Conservation (phyloP, 2,113 vertebrate genomes). For the Thermophis baileyi region DNA sequence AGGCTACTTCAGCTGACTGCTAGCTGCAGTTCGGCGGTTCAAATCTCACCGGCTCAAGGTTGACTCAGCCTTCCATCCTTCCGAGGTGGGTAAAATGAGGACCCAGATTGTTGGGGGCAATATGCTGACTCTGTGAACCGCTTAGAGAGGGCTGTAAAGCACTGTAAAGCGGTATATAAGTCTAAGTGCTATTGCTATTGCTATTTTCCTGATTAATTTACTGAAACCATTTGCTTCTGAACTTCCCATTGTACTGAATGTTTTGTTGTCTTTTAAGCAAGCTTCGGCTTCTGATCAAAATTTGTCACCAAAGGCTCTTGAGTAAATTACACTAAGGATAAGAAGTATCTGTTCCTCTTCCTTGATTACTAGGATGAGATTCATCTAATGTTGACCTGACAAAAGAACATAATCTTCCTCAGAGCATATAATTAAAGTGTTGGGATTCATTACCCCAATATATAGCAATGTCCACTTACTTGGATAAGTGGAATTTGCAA, state of each 20-base stretch:
- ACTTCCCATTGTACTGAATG: not conserved
- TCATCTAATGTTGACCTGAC: not conserved
- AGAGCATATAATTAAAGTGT: not conserved
- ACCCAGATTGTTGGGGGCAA: no score
- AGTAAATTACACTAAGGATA: not conserved
- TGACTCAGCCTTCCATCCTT: no score
- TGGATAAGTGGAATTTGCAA: not conserved
- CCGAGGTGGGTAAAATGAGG: no score
- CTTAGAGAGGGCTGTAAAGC: no score
- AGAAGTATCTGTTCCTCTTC: not conserved
- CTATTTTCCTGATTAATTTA: no score
- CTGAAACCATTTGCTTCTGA: no score
- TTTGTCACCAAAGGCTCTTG: not conserved
- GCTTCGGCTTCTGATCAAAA: not conserved
- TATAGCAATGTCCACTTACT: not conserved
- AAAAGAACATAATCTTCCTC: not conserved
- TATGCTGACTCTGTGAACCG: no score
- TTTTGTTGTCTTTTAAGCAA: not conserved
- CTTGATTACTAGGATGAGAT: not conserved
- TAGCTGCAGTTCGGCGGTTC: no score
- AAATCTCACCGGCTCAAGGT: no score
- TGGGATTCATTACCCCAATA: not conserved
- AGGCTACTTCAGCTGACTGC: no score
- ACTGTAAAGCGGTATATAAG: no score
- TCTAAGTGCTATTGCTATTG: no score